Conservation (phyloP, 2,797 vertebrate genomes). For the Aeoliscus strigatus region DNA sequence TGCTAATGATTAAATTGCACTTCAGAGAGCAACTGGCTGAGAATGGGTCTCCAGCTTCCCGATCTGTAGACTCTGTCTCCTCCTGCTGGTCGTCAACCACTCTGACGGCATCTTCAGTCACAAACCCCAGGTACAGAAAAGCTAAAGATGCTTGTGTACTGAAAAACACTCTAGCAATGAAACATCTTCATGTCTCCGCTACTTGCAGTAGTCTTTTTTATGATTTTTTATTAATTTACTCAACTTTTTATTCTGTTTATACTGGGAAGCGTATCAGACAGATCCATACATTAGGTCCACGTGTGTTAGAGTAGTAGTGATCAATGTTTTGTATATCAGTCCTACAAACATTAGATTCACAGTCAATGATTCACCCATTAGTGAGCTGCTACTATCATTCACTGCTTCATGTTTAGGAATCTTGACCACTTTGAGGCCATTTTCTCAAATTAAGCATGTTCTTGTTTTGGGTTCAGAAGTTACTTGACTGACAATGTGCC, state of each 20-base stretch:
- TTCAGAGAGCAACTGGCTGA: too few species aligned
- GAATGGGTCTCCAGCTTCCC: too few species aligned
- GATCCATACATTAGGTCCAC: too few species aligned
- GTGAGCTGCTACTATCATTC: conserved; percentile 13
- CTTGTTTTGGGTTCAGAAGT: conserved; percentile 76
- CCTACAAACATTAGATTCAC: conserved; percentile 31
- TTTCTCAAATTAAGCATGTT: conserved; percentile 70
- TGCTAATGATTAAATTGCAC: background rate
- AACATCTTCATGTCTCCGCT: too few species aligned
- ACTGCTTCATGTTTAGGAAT: conserved; percentile 51
- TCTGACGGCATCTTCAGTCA: background rate
- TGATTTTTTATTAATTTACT: too few species aligned
- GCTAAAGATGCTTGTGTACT: background rate
- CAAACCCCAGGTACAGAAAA: background rate
- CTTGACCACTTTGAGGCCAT: conserved; percentile 45
- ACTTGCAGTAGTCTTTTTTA: too few species aligned
- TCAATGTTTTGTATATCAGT: too few species aligned
- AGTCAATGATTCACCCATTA: conserved; percentile 30
- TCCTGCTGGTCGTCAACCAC: conserved; percentile 54
- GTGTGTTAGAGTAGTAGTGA: too few species aligned
- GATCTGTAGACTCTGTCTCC: conserved; percentile 62
- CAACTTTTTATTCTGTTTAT: too few species aligned
- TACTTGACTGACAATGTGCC: conserved; percentile 72
- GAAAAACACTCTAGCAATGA: conserved; percentile 9
- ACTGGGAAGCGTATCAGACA: too few species aligned